Evolutionary conservation across 2,113 vertebrate species (phyloP), one percentile per base, ranked within the genome.

Genomic region (Siniperca chuatsi): DNA sequence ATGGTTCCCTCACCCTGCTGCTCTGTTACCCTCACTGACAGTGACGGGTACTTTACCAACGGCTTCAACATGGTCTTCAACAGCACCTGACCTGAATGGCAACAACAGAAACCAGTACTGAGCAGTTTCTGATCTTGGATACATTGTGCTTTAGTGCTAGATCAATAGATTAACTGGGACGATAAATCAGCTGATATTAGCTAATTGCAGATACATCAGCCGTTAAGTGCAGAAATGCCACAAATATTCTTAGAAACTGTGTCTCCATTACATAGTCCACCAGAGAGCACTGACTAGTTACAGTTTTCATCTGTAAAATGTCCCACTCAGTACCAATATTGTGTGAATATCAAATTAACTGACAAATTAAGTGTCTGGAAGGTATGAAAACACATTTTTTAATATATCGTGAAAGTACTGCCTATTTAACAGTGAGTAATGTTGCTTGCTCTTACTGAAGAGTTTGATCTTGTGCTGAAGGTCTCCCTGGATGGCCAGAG

Each of bases 21-120:
- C 90, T 98, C 97, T 4, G 87, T 73, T 46, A 96, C 83, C 0
- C 89, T 95, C 89, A 96, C 91, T 21, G 91, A 88, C 82, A 99
- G 93, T 0, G 96, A 95, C 0, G 97, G 95, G 78, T 95, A 95
- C 0, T 91, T 90, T 54, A 97, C 95, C 92, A 99, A 74, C 0
- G 98, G 98, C 93, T 95, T 98, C 78, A 99, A 90, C 88, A 99
- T 86, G 88, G 96, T 95, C 77, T 97, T 98, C 92, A 99, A 81
- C 89, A 99, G 89, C 70, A 97, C 83, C 74, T 98, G 97, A 77
- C 97, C 98, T 99, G 92, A 33, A 10, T 2, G 4, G 48, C 37
- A 4, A 73, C 68, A 68, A 50, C 21, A 82, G 6, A 23, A 65
- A 72, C 11, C 1, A 44, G 33, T 8, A 35, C 13, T 55, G 66